Evolutionary conservation across 1,140 invertebrate species (phyloP).

Genomic region (Drosophila prosaltans): DNA sequence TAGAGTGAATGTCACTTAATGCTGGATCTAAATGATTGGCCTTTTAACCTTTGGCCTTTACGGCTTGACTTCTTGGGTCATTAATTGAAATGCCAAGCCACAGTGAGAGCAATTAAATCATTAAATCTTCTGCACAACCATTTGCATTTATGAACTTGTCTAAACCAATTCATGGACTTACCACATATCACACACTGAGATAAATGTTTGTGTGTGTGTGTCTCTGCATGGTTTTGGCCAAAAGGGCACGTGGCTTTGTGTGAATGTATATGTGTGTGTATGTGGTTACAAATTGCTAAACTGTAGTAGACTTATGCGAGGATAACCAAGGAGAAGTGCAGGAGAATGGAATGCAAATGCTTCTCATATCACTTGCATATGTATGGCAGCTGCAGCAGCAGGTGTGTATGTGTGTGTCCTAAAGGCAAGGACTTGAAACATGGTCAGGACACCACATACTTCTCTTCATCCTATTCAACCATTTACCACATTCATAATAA

Average conservation of each 20-base stretch:
- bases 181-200: slow-evolving; percentile 4
- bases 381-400: slow-evolving; percentile 38
- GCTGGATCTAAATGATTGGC: not conserved
- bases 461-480: slow-evolving; percentile 12
- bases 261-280: slow-evolving; percentile 9
- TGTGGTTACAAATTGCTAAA: slow-evolving; percentile 54
- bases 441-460: slow-evolving; percentile 27
- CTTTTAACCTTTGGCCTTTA: not conserved
- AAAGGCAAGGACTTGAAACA: slow-evolving; percentile 24
- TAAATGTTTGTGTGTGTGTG: slow-evolving; percentile 21
- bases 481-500: slow-evolving; percentile 55
- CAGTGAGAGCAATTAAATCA: slow-evolving; percentile 38
- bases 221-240: slow-evolving; percentile 17
- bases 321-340: not conserved
- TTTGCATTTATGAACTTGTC: slow-evolving; percentile 19
- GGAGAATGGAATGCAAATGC: slow-evolving; percentile 13
- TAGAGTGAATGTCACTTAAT: not conserved
- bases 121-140: slow-evolving; percentile 18
- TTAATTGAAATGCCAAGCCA: slow-evolving; percentile 15
- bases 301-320: not conserved
- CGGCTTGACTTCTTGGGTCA: slow-evolving; percentile 8
- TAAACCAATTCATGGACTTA: slow-evolving; percentile 44
- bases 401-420: slow-evolving; percentile 33
- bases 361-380: slow-evolving; percentile 50
- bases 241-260: slow-evolving; percentile 30